Evolutionary conservation across 1,140 invertebrate genomes (phyloP), one percentile per base, ranked within the genome.

Genomic region (Drosophila funebris): DNA sequence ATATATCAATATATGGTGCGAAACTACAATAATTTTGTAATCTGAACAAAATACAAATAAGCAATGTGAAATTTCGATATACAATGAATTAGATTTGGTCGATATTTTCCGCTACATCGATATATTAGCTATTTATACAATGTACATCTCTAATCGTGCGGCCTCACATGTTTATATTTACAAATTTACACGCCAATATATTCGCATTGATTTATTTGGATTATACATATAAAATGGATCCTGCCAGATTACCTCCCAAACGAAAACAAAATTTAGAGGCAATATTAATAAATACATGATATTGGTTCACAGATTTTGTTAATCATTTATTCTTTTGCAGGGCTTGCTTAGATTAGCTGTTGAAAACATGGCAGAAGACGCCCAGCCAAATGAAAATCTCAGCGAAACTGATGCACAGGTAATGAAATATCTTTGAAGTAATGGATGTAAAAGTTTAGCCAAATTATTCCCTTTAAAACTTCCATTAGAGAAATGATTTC

Each of bases 251-350:
- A n/a, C 58, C 37, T n/a, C 43, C 73, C 0, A 71, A 79, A 8
- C 57, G 48, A n/a, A 64, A 76, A 8, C 8, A 57, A 13, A 84
- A 79, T 37, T 56, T 87, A 11, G 82, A 87, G 74, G 81, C 67
- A 31, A 63, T 8, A 5, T 11, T 36, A 6, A 6, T 0, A 7
- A 13, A 6, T 4, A 20, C 0, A 29, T 7, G 5, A 24, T 0
- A 1, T 0, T 2, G 5, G 16, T 31, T 16, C 1, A 14, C 24
- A 2, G 1, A 11, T 1, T 3, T 13, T 11, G 13, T 2, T 37
- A 5, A 24, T n/a, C 1, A 7, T 0, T 37, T 29, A 1, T 9
- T 44, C 0, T 68, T 20, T 9, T 33, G 1, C 16, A 84, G 81
- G 67, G 71, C 39, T 63, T 84, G 39, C 61, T 84, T 2, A 77